phyloP scores from a whole-genome alignment of 2,113 vertebrate genomes.

The Trochalopteron elliotii region DNA sequence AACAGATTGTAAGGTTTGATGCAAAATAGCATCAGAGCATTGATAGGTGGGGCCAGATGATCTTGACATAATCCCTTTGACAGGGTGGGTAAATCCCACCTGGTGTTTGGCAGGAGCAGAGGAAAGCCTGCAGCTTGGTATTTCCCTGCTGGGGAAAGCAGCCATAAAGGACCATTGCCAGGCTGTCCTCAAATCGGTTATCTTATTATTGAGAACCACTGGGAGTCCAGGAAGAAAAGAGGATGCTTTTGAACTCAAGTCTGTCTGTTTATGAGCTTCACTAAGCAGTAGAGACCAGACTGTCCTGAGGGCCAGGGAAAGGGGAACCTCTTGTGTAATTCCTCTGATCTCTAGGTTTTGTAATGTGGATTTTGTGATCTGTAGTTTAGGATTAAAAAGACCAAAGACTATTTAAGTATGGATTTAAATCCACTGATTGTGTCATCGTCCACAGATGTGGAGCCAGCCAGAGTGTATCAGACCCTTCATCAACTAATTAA shows the following conservation, averaged over 20 bases:
- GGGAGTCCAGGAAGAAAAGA: not conserved
- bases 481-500: slow-evolving; percentile 61
- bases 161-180: not conserved
- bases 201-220: not conserved
- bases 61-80: not conserved
- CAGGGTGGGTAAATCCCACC: not conserved
- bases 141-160: slow-evolving; percentile 1
- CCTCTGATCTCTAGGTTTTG: slow-evolving; percentile 29
- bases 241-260: slow-evolving; percentile 8
- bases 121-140: not conserved
- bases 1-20: not conserved
- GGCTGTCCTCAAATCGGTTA: not conserved
- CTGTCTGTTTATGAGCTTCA: slow-evolving; percentile 19
- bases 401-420: slow-evolving; percentile 4
- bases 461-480: slow-evolving; percentile 17
- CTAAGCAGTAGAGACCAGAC: not conserved
- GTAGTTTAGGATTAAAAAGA: slow-evolving; percentile 37
- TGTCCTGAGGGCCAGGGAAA: not conserved
- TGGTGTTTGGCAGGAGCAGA: not conserved
- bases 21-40: not conserved
- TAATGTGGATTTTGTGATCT: slow-evolving; percentile 25
- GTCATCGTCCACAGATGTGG: not conserved
- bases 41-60: not conserved
- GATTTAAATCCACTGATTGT: not conserved
- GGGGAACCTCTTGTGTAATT: slow-evolving; percentile 10